Evolutionary conservation across 2,113 vertebrate species (phyloP).

Genomic region (Cryptotis parvus): DNA sequence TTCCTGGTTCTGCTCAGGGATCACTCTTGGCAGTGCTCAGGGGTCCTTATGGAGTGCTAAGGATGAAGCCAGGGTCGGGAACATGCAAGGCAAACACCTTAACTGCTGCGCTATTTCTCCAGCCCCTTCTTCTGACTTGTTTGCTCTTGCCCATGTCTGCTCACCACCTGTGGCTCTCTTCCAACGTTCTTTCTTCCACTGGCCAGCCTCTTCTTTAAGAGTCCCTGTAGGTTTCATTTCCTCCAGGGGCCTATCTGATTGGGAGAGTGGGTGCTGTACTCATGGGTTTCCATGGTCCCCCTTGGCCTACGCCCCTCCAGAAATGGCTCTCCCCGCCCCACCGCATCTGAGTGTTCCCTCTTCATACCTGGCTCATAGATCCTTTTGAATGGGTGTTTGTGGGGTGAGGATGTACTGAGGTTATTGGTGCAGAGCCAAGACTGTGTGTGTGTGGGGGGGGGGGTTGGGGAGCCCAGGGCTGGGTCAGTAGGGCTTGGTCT

Average conservation of each 20-base stretch:
- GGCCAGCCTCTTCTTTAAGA: not conserved
- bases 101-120: not conserved
- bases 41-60: too few species aligned
- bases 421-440: not conserved
- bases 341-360: not conserved
- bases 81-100: too few species aligned
- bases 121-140: too few species aligned
- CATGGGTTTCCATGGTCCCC: rapidly evolving
- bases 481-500: not conserved
- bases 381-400: not conserved
- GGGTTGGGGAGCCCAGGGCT: too few species aligned
- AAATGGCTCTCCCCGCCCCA: not conserved
- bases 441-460: too few species aligned
- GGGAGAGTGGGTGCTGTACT: not conserved
- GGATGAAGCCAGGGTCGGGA: too few species aligned
- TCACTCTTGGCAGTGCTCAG: too few species aligned
- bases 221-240: not conserved
- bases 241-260: not conserved
- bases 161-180: not conserved
- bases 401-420: not conserved
- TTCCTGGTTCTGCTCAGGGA: too few species aligned
- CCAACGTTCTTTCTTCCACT: rapidly evolving
- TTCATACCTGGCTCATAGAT: not conserved
- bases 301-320: not conserved
- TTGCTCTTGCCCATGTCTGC: rapidly evolving